Base-by-base conservation (phyloP, 1,140 invertebrate species). In the Caenorhabditis inopinata region DNA sequence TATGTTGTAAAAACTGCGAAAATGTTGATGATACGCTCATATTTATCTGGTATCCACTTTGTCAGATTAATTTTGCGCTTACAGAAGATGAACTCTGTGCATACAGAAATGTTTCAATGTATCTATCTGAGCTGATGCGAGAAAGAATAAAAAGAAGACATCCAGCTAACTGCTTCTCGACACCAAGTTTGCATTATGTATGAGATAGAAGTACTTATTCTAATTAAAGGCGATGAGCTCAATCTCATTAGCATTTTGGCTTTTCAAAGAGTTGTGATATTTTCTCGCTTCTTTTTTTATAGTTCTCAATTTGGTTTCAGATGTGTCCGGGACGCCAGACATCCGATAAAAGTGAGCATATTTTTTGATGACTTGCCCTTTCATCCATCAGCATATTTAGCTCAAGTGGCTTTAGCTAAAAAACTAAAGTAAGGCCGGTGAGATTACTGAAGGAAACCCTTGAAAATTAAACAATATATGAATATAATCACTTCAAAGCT, bases 181-280 rank as follows among this genome's bases (percentile, higher is more conserved):
- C 58, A 68, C 58, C 58, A 68, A 32, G 35, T 68, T 68, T 68
- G 58, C 58, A 68, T 68, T 68, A 68, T 68, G 58, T 68, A 68
- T 68, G 58, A 68, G 58, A 68, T 68, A 38, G 35, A 7, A 38
- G 58, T 32, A 68, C 58, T 68, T 68, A 68, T 68, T 68, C 58
- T 68, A 68, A 68, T 68, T 32, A 68, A 68, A 68, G 38, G 38
- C 58, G 58, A 38, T 18, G 58, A 68, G 58, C 38, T 68, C 58
- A 68, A 68, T 68, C 58, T 68, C 58, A 68, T 68, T 68, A 68
- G n/a, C 38, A 32, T 68, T 68, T 68, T 29, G 0, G 4, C 3
- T 38, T 18, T 21, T 38, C n/a, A 32, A 68, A 68, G 32, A 68
- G 32, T 42, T 68, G 58, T 42, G 58, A 38, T 32, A 38, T 42